Percentiles rank a stretch among this genome's conserved stretches.
Evolutionary conservation across 2,797 vertebrate genomes (phyloP).

Genomic region (Lagocephalus sceleratus): DNA sequence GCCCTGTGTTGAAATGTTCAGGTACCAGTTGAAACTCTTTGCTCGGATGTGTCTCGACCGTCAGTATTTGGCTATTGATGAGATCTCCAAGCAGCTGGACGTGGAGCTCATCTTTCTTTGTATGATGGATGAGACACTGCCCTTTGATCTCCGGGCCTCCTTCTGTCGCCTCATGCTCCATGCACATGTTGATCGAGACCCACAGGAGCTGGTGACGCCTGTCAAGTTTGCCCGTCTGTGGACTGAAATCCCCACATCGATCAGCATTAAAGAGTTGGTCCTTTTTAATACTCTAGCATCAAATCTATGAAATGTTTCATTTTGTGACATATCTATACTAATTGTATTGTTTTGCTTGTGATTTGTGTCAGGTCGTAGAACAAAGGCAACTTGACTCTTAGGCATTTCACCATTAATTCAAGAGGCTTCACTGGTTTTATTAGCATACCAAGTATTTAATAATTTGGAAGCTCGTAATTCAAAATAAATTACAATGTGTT

Average conservation of each 20-base stretch:
- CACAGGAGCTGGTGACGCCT: constrained; percentile 93
- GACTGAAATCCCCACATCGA: constrained; percentile 93
- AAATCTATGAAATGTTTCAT: not conserved
- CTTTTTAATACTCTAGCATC: not conserved
- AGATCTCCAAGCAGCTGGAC: constrained; percentile 96
- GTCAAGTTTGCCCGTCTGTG: constrained; percentile 96
- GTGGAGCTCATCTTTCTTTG: constrained; percentile 96
- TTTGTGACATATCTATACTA: not conserved
- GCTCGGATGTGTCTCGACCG: constrained; percentile 97
- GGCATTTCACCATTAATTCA: too few species aligned
- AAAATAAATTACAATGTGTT: too few species aligned
- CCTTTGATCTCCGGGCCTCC: constrained; percentile 92
- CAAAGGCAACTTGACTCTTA: too few species aligned
- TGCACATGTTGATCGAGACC: constrained; percentile 93
- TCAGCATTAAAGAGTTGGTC: constrained; percentile 95
- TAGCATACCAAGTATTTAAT: too few species aligned
- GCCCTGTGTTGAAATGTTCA: constrained; percentile 40
- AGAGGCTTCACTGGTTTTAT: too few species aligned
- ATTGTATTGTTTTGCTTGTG: not conserved
- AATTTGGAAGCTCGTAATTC: too few species aligned
- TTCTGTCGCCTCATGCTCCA: constrained; percentile 99
- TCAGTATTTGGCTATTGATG: constrained; percentile 95
- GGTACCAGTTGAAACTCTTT: constrained; percentile 97
- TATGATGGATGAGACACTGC: constrained; percentile 95
- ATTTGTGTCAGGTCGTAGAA: too few species aligned